These are phyloP conservation scores for Drosophila ustulata DNA, from an alignment of 2,888 invertebrate genomes.

Conservation along the genomic window DNA sequence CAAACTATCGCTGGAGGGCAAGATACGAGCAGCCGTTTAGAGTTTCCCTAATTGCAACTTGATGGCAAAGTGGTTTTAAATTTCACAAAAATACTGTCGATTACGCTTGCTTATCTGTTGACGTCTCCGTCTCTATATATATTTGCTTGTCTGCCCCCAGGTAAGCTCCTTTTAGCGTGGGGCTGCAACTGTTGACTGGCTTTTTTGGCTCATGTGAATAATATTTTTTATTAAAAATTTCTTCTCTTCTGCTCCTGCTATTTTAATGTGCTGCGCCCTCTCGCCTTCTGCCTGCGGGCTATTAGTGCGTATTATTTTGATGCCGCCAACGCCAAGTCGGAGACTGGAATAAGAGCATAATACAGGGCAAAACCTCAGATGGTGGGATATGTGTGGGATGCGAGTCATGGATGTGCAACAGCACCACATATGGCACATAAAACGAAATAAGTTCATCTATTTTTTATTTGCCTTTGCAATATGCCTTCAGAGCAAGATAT, in stretches of 20 bases:
- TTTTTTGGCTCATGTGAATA: constrained; percentile 29
- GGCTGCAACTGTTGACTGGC: constrained; percentile 17
- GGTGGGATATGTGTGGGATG: constrained; percentile 6
- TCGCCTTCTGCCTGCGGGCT: constrained; percentile 50
- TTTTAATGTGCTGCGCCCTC: constrained; percentile 53
- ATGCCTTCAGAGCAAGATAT: constrained; percentile 30
- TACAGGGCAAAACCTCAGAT: constrained; percentile 16
- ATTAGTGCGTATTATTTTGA: constrained; percentile 54
- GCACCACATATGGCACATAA: constrained; percentile 41
- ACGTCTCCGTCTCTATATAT: neutral
- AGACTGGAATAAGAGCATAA: constrained; percentile 37
- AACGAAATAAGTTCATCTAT: constrained; percentile 63
- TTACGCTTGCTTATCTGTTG: neutral
- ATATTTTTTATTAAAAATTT: constrained; percentile 59
- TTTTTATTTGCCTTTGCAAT: constrained; percentile 53
- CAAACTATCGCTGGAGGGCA: neutral
- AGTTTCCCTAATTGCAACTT: neutral
- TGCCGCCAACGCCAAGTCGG: constrained; percentile 25
- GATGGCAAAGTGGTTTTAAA: neutral
- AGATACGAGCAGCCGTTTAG: neutral
- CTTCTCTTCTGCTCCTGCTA: constrained; percentile 19
- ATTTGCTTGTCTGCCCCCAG: neutral
- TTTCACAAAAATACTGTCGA: neutral
- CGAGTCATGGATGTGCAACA: constrained; percentile 16
- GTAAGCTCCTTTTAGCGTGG: neutral